Evolutionary conservation across 2,888 invertebrate genomes (phyloP).

Genomic region (Plemyria rubiginata): DNA sequence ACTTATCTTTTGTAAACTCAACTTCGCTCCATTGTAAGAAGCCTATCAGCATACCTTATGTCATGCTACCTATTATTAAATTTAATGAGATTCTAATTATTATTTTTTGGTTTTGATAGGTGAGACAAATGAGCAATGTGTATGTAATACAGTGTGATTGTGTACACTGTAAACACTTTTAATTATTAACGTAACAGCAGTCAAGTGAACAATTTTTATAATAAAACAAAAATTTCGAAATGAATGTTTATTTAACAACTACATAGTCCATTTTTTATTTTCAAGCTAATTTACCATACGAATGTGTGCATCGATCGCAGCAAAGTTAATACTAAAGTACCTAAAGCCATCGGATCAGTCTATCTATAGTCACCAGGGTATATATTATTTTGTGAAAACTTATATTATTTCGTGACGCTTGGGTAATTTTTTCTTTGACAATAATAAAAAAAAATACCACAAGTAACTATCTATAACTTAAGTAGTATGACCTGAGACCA

Average conservation of each 20-base stretch:
- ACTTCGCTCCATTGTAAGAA: neutral
- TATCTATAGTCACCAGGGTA: neutral
- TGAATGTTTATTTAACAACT: conserved; percentile 18
- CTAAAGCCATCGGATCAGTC: neutral
- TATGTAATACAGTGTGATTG: conserved; percentile 27
- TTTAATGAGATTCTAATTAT: too few relatives aligned
- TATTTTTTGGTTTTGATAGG: neutral
- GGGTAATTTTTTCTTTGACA: conserved; percentile 1
- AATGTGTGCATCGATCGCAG: neutral
- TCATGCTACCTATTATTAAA: too few relatives aligned
- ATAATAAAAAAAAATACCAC: conserved; percentile 8
- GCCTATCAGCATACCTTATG: too few relatives aligned
- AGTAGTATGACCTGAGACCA: neutral
- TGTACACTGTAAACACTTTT: conserved; percentile 26
- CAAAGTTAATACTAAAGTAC: too few relatives aligned
- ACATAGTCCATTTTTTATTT: conserved; percentile 6
- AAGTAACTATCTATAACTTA: neutral
- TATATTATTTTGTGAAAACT: neutral
- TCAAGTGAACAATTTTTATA: conserved; percentile 37
- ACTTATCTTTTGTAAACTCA: conserved; percentile 4
- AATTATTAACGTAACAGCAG: conserved; percentile 41
- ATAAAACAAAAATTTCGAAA: conserved; percentile 40
- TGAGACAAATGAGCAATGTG: conserved; percentile 3
- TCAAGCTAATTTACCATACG: neutral
- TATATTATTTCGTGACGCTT: conserved; percentile 1